These are phyloP conservation scores for Setophaga coronata DNA, from an alignment of 2,113 vertebrate genomes.

Conservation along the genomic window DNA sequence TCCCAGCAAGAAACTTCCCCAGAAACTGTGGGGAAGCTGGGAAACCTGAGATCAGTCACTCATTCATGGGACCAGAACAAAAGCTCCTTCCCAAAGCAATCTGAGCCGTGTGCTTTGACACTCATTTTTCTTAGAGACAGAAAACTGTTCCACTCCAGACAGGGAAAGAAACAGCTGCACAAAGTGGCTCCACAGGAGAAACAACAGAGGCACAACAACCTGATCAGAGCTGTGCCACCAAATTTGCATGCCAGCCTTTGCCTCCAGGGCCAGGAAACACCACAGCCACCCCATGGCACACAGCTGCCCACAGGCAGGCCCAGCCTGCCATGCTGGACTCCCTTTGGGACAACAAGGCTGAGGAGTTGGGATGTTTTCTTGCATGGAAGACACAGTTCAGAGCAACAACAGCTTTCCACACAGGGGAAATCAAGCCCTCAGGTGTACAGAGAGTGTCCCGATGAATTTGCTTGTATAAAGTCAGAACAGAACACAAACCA, in stretches of 20 bases:
- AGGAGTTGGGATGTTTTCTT: neutral
- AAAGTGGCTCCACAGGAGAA: neutral
- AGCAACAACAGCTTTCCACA: neutral
- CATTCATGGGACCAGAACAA: neutral
- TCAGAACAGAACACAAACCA: slow-evolving; percentile 11
- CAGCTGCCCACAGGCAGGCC: neutral
- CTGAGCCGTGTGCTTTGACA: neutral
- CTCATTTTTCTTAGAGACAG: neutral
- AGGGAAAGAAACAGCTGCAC: neutral
- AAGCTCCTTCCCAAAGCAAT: neutral
- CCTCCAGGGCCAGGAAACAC: neutral
- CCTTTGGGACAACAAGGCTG: neutral
- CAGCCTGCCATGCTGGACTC: neutral
- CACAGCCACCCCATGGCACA: neutral
- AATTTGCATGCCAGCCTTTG: neutral
- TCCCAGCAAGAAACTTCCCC: rapidly evolving
- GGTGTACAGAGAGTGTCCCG: neutral
- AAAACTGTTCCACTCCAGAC: neutral
- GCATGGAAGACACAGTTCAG: neutral
- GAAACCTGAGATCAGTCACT: neutral
- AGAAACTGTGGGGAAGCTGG: neutral
- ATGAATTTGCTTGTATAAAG: neutral
- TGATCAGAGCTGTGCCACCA: neutral
- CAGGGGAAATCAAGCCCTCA: neutral
- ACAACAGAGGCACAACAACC: neutral